Evolutionary conservation across 1,140 invertebrate species (phyloP).

Genomic region (Drosophila seguyi): DNA sequence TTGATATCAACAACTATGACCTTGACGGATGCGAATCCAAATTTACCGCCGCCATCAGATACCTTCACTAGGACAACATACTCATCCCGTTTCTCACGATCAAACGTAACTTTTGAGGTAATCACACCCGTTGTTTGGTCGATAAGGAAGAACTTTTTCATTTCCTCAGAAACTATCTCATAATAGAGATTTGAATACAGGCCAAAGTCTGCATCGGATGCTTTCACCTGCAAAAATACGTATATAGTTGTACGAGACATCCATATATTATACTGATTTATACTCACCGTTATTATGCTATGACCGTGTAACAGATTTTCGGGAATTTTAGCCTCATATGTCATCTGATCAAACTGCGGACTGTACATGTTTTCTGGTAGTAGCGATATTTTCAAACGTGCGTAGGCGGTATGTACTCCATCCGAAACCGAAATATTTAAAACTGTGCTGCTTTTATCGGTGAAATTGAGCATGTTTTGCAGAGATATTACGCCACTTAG

Average conservation of each 20-base stretch:
- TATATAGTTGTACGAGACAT: neutral
- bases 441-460: conserved; percentile 87
- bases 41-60: conserved; percentile 93
- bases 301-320: conserved; percentile 94
- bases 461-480: conserved; percentile 88
- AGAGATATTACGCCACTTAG: conserved; percentile 88
- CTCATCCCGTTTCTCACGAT: conserved; percentile 90
- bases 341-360: conserved; percentile 91
- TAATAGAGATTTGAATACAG: conserved; percentile 93
- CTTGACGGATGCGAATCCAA: conserved; percentile 91
- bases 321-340: conserved; percentile 90
- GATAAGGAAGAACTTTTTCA: conserved; percentile 92
- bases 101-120: conserved; percentile 90
- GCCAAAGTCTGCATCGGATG: conserved; percentile 92
- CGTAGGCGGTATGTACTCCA: conserved; percentile 94
- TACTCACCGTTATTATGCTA: conserved; percentile 53
- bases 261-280: neutral
- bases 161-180: conserved; percentile 91
- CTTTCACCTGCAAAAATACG: conserved; percentile 87
- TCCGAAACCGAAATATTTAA: conserved; percentile 96
- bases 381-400: conserved; percentile 92
- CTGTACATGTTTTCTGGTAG: conserved; percentile 92
- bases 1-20: conserved; percentile 94
- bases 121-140: conserved; percentile 92
- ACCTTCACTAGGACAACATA: conserved; percentile 94